A percentile compares a stretch with the other conserved stretches of the same genome.
These are phyloP conservation scores for Cenopis cana DNA, from an alignment of 2,888 invertebrate genomes.

Conservation along the genomic window DNA sequence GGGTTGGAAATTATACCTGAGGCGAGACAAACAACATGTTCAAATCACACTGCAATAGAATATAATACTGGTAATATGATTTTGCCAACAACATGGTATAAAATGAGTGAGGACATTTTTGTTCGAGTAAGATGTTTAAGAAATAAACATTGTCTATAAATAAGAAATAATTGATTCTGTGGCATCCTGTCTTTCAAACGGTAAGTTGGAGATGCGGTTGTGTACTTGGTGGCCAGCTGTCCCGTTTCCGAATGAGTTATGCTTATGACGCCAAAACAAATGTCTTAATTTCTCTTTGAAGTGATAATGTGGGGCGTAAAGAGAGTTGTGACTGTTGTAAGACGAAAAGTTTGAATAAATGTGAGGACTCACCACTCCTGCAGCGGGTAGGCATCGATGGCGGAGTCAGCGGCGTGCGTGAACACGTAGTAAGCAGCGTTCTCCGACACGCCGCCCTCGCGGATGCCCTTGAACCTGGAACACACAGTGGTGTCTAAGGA, in stretches of 20 bases:
- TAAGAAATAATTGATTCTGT: too few relatives aligned
- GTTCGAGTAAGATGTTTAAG: neutral
- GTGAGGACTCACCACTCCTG: constrained; percentile 91
- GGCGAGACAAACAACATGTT: constrained; percentile 37
- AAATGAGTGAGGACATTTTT: neutral
- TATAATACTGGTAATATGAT: neutral
- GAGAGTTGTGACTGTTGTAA: neutral
- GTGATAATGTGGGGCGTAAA: neutral
- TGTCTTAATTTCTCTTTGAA: neutral
- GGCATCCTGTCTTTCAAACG: too few relatives aligned
- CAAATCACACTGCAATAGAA: neutral
- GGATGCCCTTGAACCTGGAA: constrained; percentile 91
- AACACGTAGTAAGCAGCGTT: constrained; percentile 99
- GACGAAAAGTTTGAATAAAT: neutral
- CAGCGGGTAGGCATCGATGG: constrained; percentile 97
- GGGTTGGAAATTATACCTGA: constrained; percentile 94
- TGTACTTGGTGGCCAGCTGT: too few relatives aligned
- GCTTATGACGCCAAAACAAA: neutral
- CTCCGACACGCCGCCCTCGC: constrained; percentile 98
- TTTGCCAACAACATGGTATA: neutral
- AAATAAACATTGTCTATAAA: too few relatives aligned
- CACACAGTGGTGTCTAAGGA: neutral
- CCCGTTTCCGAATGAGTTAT: too few relatives aligned
- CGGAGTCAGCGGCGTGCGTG: constrained; percentile 97
- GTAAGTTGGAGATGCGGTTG: too few relatives aligned